Conservation (phyloP, 2,888 invertebrate species). For the Rhodophaea formosa region DNA sequence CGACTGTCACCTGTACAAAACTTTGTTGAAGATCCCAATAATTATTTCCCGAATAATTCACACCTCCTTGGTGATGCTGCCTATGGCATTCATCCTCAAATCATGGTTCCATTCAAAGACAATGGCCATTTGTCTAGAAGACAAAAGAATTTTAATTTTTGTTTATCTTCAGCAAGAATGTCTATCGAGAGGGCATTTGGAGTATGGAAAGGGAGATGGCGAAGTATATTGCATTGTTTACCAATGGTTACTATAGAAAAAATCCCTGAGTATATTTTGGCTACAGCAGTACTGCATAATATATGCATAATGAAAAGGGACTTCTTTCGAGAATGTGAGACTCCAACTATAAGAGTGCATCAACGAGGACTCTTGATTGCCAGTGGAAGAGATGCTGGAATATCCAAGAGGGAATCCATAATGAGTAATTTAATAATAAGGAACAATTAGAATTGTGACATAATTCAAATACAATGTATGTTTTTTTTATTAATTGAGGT, state of each 20-base stretch:
- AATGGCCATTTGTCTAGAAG: conserved; percentile 1
- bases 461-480: too few species aligned
- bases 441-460: neutral
- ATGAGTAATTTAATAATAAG: conserved; percentile 1
- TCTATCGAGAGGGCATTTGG: conserved; percentile 12
- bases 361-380: neutral
- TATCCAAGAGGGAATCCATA: neutral
- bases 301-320: neutral
- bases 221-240: neutral
- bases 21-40: neutral
- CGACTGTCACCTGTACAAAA: too few species aligned
- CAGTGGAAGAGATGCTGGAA: neutral
- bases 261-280: neutral
- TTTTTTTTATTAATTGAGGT: too few species aligned
- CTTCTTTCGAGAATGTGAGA: neutral
- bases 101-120: conserved; percentile 10
- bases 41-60: neutral
- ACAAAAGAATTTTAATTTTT: conserved; percentile 13
- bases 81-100: conserved; percentile 1
- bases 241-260: neutral
- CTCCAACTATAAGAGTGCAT: neutral
- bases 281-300: neutral
- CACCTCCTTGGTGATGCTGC: conserved; percentile 3
- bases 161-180: conserved; percentile 11
- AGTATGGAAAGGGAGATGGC: conserved; percentile 1